Conservation (phyloP, 1,140 invertebrate genomes). For the Trichomalopsis sarcophagae region DNA sequence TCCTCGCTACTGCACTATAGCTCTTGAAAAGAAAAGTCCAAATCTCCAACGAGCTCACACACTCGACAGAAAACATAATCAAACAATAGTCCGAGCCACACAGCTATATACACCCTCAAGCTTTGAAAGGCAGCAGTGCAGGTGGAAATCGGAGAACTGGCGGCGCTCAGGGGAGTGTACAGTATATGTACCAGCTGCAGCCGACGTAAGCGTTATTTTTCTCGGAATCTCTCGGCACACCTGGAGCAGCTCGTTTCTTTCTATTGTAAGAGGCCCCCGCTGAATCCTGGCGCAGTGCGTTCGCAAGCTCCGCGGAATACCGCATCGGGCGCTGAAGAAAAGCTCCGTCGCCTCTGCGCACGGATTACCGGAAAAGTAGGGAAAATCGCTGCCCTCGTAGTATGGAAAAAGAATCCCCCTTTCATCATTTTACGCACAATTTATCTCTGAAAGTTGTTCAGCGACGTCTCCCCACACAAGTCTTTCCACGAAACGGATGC, state of each 20-base stretch:
- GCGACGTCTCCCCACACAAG: too few species aligned
- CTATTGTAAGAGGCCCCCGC: background rate
- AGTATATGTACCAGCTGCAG: background rate
- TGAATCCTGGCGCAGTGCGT: background rate
- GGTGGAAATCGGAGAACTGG: background rate
- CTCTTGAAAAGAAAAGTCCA: too few species aligned
- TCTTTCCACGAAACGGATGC: too few species aligned
- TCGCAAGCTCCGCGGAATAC: background rate
- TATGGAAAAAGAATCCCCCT: too few species aligned
- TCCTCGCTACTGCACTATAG: too few species aligned
- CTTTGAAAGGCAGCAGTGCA: background rate
- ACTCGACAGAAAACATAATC: background rate
- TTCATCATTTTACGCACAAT: too few species aligned
- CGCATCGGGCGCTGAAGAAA: background rate
- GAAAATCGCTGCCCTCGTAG: too few species aligned
- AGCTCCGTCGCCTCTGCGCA: background rate
- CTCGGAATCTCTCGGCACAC: background rate
- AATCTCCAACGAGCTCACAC: too few species aligned
- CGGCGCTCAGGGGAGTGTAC: too few species aligned
- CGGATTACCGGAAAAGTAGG: too few species aligned
- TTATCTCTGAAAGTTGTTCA: too few species aligned
- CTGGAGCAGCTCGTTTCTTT: background rate
- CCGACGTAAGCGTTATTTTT: background rate
- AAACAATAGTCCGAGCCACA: background rate
- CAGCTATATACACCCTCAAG: background rate